These are phyloP conservation scores for Montipora capricornis DNA, from an alignment of 64 coral and sea anemone genomes.

Conservation along the genomic window DNA sequence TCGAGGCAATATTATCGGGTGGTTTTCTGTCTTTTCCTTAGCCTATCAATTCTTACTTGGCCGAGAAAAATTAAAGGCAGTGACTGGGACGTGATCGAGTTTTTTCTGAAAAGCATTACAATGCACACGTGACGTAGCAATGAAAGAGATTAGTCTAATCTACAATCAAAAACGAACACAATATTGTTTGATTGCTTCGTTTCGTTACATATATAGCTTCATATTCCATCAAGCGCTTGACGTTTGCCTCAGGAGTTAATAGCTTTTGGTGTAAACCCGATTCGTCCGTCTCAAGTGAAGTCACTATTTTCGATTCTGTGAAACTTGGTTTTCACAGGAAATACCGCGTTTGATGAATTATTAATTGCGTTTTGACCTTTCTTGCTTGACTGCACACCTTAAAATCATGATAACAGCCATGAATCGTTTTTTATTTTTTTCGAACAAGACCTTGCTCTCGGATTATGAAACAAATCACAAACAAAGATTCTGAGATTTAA, in stretches of 20 bases:
- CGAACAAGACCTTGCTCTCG: not conserved
- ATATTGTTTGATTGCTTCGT: conserved; percentile 29
- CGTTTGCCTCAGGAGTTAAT: not conserved
- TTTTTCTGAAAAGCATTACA: not conserved
- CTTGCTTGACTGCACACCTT: not conserved
- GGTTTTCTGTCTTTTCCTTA: not conserved
- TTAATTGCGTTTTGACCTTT: not conserved
- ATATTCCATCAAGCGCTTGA: not conserved
- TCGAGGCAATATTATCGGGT: not conserved
- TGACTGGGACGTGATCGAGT: conserved; percentile 16
- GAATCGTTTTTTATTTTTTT: not conserved
- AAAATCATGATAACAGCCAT: not conserved
- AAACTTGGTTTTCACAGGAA: not conserved
- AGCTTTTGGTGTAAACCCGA: not conserved
- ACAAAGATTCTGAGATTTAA: not conserved
- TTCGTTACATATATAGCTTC: not conserved
- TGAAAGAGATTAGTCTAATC: conserved; percentile 5
- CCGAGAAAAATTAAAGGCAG: not conserved
- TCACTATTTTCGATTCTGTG: not conserved
- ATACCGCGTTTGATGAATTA: conserved; percentile 45
- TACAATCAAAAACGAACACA: not conserved
- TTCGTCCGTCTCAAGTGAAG: not conserved
- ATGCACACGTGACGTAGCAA: conserved; percentile 31
- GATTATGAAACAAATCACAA: not conserved
- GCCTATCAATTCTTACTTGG: not conserved